A percentile compares a stretch with the other conserved stretches of the same genome.
phyloP scores from a whole-genome alignment of 2,888 invertebrate species.

The Xestoiulus laeticollis region DNA sequence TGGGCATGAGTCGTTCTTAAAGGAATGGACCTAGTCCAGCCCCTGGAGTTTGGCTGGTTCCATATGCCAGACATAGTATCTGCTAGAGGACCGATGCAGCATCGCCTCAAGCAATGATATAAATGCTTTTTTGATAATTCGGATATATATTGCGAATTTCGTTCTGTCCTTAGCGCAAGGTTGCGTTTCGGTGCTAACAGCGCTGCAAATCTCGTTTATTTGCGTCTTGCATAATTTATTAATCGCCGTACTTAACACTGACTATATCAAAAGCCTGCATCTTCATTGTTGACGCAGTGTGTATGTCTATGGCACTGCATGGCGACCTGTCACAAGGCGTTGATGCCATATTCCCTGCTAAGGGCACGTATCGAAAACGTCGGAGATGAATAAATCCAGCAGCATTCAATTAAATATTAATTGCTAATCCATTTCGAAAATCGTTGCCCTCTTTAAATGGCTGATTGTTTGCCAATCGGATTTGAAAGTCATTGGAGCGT shows the following conservation, averaged over 20 bases:
- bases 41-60: too few relatives aligned
- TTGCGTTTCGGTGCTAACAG: too few relatives aligned
- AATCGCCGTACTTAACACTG: neutral
- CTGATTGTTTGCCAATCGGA: conserved; percentile 41
- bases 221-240: conserved; percentile 1
- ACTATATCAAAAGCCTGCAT: neutral
- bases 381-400: neutral
- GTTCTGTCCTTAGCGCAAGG: too few relatives aligned
- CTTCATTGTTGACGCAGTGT: neutral
- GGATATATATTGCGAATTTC: too few relatives aligned
- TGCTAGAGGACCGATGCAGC: too few relatives aligned
- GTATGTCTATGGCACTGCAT: too few relatives aligned
- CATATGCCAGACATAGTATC: too few relatives aligned
- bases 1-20: too few relatives aligned
- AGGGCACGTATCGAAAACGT: neutral
- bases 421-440: conserved; percentile 41
- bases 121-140: too few relatives aligned
- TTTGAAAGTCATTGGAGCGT: conserved; percentile 31
- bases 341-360: neutral
- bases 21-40: too few relatives aligned
- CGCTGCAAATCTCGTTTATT: neutral
- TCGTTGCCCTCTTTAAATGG: conserved; percentile 23
- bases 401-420: conserved; percentile 15
- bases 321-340: neutral
- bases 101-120: too few relatives aligned